A percentile compares a stretch with the other conserved stretches of the same genome.
phyloP scores from a whole-genome alignment of 2,113 vertebrate genomes.

The Xenopus borealis region DNA sequence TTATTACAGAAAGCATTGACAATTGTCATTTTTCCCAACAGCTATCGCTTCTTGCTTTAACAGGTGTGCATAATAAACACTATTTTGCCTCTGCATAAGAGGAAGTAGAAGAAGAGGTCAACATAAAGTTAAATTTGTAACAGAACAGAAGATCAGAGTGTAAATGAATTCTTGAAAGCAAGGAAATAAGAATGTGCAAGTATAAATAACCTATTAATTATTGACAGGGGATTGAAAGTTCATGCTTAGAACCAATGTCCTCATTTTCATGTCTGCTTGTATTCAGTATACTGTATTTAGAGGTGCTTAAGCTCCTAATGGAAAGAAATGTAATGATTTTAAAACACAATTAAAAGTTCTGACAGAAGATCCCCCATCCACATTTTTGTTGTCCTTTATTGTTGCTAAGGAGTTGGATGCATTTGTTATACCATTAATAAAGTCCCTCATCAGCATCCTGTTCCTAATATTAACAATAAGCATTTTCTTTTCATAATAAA shows the following conservation, averaged over 20 bases:
- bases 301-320: too few species aligned
- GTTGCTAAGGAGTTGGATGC: too few species aligned
- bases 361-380: too few species aligned
- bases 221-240: slow-evolving; percentile 71
- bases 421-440: too few species aligned
- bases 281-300: background rate
- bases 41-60: slow-evolving; percentile 56
- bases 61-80: slow-evolving; percentile 62
- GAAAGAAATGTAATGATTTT: too few species aligned
- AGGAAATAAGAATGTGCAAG: slow-evolving; percentile 80
- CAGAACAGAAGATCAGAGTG: slow-evolving; percentile 78
- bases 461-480: too few species aligned
- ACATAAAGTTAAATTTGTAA: slow-evolving; percentile 69
- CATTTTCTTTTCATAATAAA: too few species aligned
- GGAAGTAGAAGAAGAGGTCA: slow-evolving; percentile 65
- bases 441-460: too few species aligned
- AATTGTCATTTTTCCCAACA: slow-evolving; percentile 54
- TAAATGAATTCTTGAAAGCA: slow-evolving; percentile 82
- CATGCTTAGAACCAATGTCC: slow-evolving; percentile 69
- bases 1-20: slow-evolving; percentile 52
- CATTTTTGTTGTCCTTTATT: too few species aligned
- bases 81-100: slow-evolving; percentile 55
- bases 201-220: slow-evolving; percentile 96
- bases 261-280: slow-evolving; percentile 59
- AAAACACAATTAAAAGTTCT: background rate